A percentile compares a stretch with the other conserved stretches of the same genome.
Conservation (phyloP, 2,888 invertebrate species). For the Lycaena phlaeas region DNA sequence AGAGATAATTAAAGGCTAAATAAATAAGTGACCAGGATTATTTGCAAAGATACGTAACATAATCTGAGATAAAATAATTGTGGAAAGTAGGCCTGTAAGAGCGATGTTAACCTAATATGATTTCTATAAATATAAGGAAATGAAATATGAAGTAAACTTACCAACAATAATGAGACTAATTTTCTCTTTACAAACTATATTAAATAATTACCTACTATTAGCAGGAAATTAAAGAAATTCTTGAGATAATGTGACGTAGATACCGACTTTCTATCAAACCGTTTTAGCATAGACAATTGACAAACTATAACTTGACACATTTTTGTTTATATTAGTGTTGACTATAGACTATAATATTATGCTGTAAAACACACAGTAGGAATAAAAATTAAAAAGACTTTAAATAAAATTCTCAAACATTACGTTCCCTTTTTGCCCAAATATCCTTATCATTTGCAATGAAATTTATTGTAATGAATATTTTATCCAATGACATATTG, state of each 20-base stretch:
- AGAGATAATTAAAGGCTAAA: neutral
- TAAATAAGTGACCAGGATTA: neutral
- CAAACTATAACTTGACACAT: neutral
- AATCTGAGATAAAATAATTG: too few species aligned
- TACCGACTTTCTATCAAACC: constrained; percentile 1
- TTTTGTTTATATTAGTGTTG: neutral
- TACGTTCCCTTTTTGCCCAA: too few species aligned
- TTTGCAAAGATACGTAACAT: neutral
- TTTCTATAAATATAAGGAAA: neutral
- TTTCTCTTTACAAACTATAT: neutral
- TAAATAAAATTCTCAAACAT: too few species aligned
- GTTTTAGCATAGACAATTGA: neutral
- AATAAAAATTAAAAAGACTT: too few species aligned
- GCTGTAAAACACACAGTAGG: too few species aligned
- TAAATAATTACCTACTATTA: neutral
- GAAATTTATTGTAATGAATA: too few species aligned
- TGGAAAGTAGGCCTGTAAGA: constrained; percentile 3
- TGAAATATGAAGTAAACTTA: neutral
- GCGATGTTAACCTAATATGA: neutral
- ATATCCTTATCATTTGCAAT: too few species aligned
- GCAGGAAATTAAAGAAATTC: neutral
- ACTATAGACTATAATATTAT: neutral
- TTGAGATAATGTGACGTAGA: neutral
- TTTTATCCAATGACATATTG: too few species aligned
- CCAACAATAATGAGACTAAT: neutral